These are phyloP conservation scores for Eulithis testata DNA, from an alignment of 2,888 invertebrate genomes.

Conservation along the genomic window DNA sequence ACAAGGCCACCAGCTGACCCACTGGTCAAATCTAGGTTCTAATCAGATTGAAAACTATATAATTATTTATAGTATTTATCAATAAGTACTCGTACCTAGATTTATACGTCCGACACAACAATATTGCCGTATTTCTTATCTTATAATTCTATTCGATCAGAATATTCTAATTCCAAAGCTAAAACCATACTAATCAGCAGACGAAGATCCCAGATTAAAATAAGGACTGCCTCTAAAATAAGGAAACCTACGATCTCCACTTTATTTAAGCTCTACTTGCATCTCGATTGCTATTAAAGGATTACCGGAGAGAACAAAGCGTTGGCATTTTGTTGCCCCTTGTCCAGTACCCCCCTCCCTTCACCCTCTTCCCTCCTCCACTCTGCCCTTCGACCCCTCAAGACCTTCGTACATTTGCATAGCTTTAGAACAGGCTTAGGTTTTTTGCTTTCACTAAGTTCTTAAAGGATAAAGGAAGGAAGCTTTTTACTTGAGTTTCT, in stretches of 20 bases:
- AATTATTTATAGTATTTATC: too few species aligned
- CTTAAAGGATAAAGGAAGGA: constrained; percentile 75
- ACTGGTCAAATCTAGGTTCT: too few species aligned
- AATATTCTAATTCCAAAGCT: background rate
- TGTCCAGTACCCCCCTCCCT: constrained; percentile 61
- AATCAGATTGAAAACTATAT: too few species aligned
- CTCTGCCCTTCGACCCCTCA: constrained; percentile 62
- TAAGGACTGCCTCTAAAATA: constrained; percentile 30
- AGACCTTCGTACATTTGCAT: constrained; percentile 83
- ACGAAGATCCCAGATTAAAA: constrained; percentile 21
- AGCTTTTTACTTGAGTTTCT: constrained; percentile 49
- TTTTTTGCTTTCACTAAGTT: constrained; percentile 71
- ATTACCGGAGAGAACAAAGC: constrained; percentile 78
- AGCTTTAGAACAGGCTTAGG: constrained; percentile 74
- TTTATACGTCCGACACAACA: too few species aligned
- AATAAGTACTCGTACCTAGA: too few species aligned
- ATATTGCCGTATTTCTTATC: too few species aligned
- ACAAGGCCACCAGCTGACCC: too few species aligned
- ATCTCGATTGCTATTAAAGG: constrained; percentile 79
- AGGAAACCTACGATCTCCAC: constrained; percentile 30
- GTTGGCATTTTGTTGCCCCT: constrained; percentile 80
- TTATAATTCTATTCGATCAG: background rate
- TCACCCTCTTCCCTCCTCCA: constrained; percentile 43
- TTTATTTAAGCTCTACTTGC: constrained; percentile 47
- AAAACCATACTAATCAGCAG: constrained; percentile 13